phyloP scores from a whole-genome alignment of 2,888 invertebrate genomes.

The Mesopsocus fuscifrons region DNA sequence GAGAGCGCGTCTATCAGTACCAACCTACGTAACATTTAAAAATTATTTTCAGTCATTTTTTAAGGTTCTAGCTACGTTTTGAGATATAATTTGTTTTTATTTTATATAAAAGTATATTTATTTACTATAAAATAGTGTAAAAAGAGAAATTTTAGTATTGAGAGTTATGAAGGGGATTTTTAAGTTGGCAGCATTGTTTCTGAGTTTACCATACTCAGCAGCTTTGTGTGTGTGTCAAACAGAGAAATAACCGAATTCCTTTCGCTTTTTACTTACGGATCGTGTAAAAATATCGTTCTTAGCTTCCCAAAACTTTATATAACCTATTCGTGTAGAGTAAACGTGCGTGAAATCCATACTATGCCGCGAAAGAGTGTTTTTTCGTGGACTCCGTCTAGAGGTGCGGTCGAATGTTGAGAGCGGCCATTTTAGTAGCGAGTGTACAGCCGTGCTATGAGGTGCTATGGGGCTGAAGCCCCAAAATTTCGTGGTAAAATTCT shows the following conservation, averaged over 20 bases:
- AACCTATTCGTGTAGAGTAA: neutral
- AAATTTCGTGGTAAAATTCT: too few relatives aligned
- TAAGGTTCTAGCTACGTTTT: too few relatives aligned
- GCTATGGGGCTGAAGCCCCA: too few relatives aligned
- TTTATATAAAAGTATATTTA: too few relatives aligned
- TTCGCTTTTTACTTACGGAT: neutral
- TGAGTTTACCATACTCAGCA: neutral
- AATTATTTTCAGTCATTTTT: too few relatives aligned
- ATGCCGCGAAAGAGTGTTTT: neutral
- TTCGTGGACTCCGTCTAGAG: neutral
- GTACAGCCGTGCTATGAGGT: too few relatives aligned
- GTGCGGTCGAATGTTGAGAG: conserved; percentile 3
- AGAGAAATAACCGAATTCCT: neutral
- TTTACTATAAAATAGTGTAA: too few relatives aligned
- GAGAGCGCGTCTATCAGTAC: conserved; percentile 5
- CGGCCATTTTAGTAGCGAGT: conserved; percentile 9
- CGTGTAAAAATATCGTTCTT: neutral
- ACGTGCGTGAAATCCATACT: neutral
- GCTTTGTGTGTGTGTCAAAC: neutral
- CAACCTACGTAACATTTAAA: too few relatives aligned
- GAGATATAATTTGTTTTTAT: too few relatives aligned
- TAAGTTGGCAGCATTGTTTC: neutral
- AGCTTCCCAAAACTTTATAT: neutral
- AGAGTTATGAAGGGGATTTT: too few relatives aligned
- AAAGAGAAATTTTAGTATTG: too few relatives aligned